A percentile compares a stretch with the other conserved stretches of the same genome.
Evolutionary conservation across 2,888 invertebrate genomes (phyloP).

Genomic region (Parapristionchus giblindavisi): DNA sequence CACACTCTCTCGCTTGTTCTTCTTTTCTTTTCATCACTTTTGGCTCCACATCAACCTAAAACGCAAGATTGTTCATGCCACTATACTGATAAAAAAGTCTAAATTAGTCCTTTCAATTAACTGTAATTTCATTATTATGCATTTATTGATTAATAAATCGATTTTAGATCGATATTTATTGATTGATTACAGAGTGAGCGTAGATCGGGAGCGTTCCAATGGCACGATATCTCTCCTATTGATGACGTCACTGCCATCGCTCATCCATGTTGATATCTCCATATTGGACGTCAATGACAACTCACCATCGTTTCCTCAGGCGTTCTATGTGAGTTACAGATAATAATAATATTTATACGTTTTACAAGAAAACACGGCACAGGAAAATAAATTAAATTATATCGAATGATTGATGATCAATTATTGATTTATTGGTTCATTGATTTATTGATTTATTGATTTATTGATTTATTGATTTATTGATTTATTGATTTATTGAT

Average conservation of each 20-base stretch:
- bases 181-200: neutral
- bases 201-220: constrained; percentile 2
- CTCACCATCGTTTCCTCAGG: neutral
- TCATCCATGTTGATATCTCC: constrained; percentile 1
- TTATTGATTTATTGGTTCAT: neutral
- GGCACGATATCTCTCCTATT: constrained; percentile 11
- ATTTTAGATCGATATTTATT: neutral
- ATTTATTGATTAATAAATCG: neutral
- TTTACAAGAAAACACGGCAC: neutral
- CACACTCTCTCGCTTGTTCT: too few relatives aligned
- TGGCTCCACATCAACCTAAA: neutral
- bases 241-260: constrained; percentile 13
- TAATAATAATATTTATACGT: neutral
- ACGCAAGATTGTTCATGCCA: neutral
- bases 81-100: neutral
- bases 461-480: neutral
- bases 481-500: neutral
- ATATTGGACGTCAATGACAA: constrained; percentile 28
- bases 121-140: too few relatives aligned
- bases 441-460: neutral
- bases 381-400: too few relatives aligned
- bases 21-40: too few relatives aligned
- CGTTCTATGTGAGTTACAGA: constrained; percentile 3
- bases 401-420: neutral
- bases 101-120: neutral